phyloP scores from a whole-genome alignment of 2,888 invertebrate genomes.

The Apeira syringaria region DNA sequence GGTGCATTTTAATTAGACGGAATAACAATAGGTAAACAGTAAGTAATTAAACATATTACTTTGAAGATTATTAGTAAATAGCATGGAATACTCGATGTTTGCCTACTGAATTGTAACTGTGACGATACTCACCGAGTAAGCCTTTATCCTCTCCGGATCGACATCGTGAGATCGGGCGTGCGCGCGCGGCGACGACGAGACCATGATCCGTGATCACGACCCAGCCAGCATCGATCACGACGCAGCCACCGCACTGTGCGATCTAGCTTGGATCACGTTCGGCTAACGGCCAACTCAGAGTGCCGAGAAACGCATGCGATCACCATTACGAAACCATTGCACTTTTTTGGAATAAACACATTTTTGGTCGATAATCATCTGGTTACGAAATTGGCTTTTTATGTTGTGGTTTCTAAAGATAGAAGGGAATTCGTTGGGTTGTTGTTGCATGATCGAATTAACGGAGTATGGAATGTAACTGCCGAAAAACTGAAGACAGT shows the following conservation, averaged over 20 bases:
- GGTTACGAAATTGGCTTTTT: neutral
- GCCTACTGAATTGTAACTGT: constrained; percentile 11
- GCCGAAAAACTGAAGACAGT: too few relatives aligned
- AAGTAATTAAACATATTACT: too few relatives aligned
- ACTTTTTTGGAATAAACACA: constrained; percentile 32
- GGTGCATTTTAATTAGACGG: too few relatives aligned
- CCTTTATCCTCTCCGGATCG: constrained; percentile 74
- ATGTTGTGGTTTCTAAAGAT: neutral
- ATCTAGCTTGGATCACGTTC: neutral
- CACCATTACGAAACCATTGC: constrained; percentile 22
- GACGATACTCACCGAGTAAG: constrained; percentile 72
- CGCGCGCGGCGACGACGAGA: constrained; percentile 80
- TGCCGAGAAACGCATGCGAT: neutral
- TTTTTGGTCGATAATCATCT: constrained; percentile 5
- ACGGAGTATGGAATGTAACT: too few relatives aligned
- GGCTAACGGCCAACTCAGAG: neutral
- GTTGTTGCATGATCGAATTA: too few relatives aligned
- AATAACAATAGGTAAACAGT: too few relatives aligned
- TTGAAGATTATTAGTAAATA: too few relatives aligned
- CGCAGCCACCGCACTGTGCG: constrained; percentile 32
- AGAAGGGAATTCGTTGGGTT: neutral
- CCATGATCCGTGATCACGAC: constrained; percentile 78
- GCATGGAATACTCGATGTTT: too few relatives aligned
- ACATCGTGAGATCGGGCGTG: constrained; percentile 73
- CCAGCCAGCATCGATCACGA: constrained; percentile 44